Conservation (phyloP, 2,888 invertebrate species). For the Dicranocentrus wangi region DNA sequence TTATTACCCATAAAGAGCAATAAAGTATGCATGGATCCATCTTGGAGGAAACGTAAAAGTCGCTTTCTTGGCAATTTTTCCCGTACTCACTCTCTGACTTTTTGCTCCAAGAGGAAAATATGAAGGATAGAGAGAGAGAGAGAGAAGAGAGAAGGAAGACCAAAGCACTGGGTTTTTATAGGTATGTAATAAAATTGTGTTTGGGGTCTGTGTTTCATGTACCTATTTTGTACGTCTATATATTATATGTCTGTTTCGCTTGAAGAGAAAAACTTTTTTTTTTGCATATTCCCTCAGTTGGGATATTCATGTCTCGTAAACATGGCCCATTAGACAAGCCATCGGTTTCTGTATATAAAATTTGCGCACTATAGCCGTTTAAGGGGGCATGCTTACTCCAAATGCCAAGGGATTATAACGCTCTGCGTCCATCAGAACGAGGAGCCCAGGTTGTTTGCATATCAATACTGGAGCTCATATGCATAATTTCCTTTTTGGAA, state of each 20-base stretch:
- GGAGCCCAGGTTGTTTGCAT: slow-evolving; percentile 36
- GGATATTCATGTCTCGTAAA: slow-evolving; percentile 32
- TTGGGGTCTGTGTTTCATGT: too few relatives aligned
- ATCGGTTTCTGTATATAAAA: not conserved
- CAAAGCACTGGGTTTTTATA: too few relatives aligned
- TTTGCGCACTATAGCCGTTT: not conserved
- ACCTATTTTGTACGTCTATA: too few relatives aligned
- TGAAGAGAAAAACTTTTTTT: too few relatives aligned
- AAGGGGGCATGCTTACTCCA: not conserved
- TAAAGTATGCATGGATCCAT: slow-evolving; percentile 48
- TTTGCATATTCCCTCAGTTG: too few relatives aligned
- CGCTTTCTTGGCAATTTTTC: slow-evolving; percentile 33
- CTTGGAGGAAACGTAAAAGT: slow-evolving; percentile 26
- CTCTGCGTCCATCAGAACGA: slow-evolving; percentile 15
- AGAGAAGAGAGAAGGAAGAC: too few relatives aligned
- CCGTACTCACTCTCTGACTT: not conserved
- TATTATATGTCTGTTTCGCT: too few relatives aligned
- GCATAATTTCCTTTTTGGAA: slow-evolving; percentile 14
- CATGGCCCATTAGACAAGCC: slow-evolving; percentile 27
- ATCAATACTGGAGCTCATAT: slow-evolving; percentile 35
- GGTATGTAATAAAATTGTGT: too few relatives aligned
- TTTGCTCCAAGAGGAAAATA: too few relatives aligned
- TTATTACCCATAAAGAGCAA: slow-evolving; percentile 48
- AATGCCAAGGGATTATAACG: slow-evolving; percentile 1
- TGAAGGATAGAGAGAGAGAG: too few relatives aligned